Evolutionary conservation across 2,888 invertebrate genomes (phyloP), one percentile per base, ranked within the genome.

Genomic region (Eilema sororculum): DNA sequence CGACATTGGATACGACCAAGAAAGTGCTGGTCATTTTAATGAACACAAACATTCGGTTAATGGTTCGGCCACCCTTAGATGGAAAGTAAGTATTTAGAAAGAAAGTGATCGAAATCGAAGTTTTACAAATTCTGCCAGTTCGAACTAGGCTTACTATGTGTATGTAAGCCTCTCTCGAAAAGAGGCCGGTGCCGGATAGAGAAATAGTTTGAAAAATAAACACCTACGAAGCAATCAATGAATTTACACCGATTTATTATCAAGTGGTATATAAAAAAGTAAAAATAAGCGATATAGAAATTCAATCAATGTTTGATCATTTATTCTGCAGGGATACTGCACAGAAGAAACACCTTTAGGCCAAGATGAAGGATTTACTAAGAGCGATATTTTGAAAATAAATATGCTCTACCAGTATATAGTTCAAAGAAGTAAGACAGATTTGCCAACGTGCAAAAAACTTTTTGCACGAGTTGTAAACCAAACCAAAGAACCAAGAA

Each of bases 341-440:
- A 16, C 41, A 41, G 9, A n/a, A 22, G 65, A 16, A n/a, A 22
- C 9, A 58, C 16, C 56, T 13, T 56, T 82, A 12, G 82, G 81
- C 1, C 78, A 82, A 3, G 30, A 52, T 3, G 20, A 33, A 9
- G 68, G 72, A 8, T 72, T 72, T 28, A 72, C 68, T 30, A 60
- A 69, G 16, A 75, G 16, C 8, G 93, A 93, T 67, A 77, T 91
- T 33, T 71, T 76, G 61, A 93, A 93, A 86, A 84, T 93, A 71
- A 82, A 82, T 77, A 88, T 90, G 88, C 77, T 93, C 0, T 93
- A 93, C 67, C 89, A 88, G 63, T 88, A 80, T 24, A 87, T 90
- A 12, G 78, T 83, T 3, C 85, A 75, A 67, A 85, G 86, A 58
- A 80, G 78, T 58, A 52, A 71, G 25, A 69, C 76, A 2, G 80